Evolutionary conservation across 2,888 invertebrate species (phyloP), one percentile per base, ranked within the genome.

Genomic region (Hyalella azteca): DNA sequence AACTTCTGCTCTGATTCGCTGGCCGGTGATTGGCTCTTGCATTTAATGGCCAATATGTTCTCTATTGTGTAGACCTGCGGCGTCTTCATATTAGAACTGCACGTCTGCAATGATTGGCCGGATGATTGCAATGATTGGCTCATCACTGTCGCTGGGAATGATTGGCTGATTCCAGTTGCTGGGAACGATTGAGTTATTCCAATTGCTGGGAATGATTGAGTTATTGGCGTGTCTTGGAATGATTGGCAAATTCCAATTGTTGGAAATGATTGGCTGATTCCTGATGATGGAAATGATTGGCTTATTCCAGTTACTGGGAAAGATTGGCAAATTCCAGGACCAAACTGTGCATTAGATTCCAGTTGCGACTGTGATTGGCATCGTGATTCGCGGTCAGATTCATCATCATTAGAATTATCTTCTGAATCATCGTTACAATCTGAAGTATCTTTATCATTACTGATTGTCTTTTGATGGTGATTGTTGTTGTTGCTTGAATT

Each of bases 41-140:
- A 36, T 39, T 66, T 66, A 19, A 66, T 32, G 11, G 66, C 66
- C 36, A 66, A 19, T 5, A 66, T 66, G 19, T 66, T 66, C n/a
- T 66, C 66, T 22, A 66, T 66, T 15, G 66, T 66, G 13, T 66
- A 66, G 19, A 66, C 36, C 36, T 66, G 66, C 3, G 66, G 66
- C 3, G 66, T 36, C 36, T 66, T 66, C 13, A n/a, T 32, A 36
- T 39, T 66, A 29, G 66, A 3, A 36, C 39, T 36, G 3, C 36
- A 54, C 26, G 54, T 54, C 54, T 22, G 54, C 11, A 54, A 54
- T 22, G 54, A 54, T 54, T 54, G 54, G 26, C 26, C 29, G 54
- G 54, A 9, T 54, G 54, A 54, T 3, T 26, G 22, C 22, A 54
- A 54, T 11, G 54, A 54, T 54, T 54, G 54, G 54, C 54, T 54